Evolutionary conservation across 2,888 invertebrate species (phyloP), one percentile per base, ranked within the genome.

Genomic region (Tineola bisselliella): DNA sequence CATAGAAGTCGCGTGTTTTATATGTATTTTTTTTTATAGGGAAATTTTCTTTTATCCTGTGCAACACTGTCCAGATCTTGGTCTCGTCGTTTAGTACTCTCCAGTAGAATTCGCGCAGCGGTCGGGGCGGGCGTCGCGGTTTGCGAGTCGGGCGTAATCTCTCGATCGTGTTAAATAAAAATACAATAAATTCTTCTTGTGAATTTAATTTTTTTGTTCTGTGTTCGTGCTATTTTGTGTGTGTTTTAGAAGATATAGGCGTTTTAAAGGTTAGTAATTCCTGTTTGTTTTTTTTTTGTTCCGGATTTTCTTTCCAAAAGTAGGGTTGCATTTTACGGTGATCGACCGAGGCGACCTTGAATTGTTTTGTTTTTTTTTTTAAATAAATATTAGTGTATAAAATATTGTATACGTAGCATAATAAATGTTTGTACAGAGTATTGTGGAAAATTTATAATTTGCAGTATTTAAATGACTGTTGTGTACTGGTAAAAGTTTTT

Each of bases 281-380:
- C 6, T 6, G n/a, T 38, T 3, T 12, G 10, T 38, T 6, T 38
- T 1, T 38, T 38, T 38, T 38, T 38, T 38, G n/a, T n/a, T n/a
- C n/a, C 38, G 10, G 10, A 15, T n/a, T 15, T n/a, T n/a, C n/a
- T 48, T 48, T 48, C 8, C 17, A 17, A n/a, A 15, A 17, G n/a
- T 19, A 25, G n/a, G 18, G 18, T 2, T 54, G 54, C 54, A 54
- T 54, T 54, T 54, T 15, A 54, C 54, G 54, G 54, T 54, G 54
- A 54, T 25, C 54, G 54, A 54, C 54, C 54, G 19, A 5, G 12
- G 19, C 25, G 25, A 54, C 54, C 54, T 54, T 54, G 54, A 25
- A 25, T 25, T 25, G 6, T 25, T 25, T 25, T 25, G 25, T 4
- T 25, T 4, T 4, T 25, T 2, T 25, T 25, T 6, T 25, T 25